phyloP scores from a whole-genome alignment of 2,113 vertebrate species.

The Microtus oregoni region DNA sequence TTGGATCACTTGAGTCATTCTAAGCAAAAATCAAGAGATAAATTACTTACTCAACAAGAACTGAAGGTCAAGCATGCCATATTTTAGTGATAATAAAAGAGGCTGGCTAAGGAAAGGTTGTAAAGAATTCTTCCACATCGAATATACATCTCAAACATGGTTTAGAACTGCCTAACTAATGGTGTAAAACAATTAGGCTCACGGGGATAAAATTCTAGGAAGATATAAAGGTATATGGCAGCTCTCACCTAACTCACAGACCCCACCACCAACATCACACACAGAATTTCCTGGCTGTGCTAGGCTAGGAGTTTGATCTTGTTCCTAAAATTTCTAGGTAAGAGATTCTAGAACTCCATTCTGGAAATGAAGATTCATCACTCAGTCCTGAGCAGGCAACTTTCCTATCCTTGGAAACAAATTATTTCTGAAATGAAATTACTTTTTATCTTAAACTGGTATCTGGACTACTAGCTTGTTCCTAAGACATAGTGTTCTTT shows the following conservation, averaged over 20 bases:
- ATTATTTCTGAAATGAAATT: not conserved
- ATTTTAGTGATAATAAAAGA: constrained; percentile 6
- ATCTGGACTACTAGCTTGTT: not conserved
- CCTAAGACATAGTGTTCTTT: not conserved
- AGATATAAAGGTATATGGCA: not conserved
- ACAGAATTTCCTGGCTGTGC: not conserved
- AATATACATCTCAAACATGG: not conserved
- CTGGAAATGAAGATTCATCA: not conserved
- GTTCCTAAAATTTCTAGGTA: too few species aligned
- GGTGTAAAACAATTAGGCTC: not conserved
- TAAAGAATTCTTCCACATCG: not conserved
- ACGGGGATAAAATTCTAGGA: not conserved
- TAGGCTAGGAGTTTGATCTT: not conserved
- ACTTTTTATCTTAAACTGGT: not conserved
- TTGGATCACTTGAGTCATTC: constrained; percentile 32
- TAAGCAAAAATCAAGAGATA: constrained; percentile 36
- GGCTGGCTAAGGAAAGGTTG: not conserved
- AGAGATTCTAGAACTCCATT: not conserved
- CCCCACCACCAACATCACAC: not conserved
- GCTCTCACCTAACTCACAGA: not conserved
- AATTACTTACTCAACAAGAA: constrained; percentile 40
- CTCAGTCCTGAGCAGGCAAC: not conserved
- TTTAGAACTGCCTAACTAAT: not conserved
- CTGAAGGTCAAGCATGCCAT: not conserved
- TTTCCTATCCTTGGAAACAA: not conserved